Evolutionary conservation across 1,140 invertebrate species (phyloP).

Genomic region (Papilio machaon): DNA sequence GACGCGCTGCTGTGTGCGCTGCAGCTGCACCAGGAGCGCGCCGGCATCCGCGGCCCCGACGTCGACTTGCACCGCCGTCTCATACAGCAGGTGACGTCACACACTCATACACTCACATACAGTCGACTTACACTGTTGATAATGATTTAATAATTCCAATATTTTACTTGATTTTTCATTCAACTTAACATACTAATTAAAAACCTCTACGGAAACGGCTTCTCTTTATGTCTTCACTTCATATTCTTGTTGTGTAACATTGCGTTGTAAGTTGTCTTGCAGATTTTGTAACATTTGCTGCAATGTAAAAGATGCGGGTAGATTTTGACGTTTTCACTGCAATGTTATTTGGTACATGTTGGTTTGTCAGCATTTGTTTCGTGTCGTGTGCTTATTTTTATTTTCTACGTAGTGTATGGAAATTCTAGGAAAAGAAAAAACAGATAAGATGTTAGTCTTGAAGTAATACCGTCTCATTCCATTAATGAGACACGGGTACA

Average conservation of each 20-base stretch:
- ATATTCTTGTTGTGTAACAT: neutral
- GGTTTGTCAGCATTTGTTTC: neutral
- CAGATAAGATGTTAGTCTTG: too few relatives aligned
- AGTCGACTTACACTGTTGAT: neutral
- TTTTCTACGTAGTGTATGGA: neutral
- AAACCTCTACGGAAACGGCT: neutral
- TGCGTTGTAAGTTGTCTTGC: neutral
- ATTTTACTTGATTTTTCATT: too few relatives aligned
- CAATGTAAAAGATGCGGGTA: neutral
- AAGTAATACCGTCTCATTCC: too few relatives aligned
- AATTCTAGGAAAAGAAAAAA: too few relatives aligned
- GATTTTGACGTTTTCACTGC: neutral
- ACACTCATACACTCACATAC: neutral
- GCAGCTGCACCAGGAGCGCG: slow-evolving; percentile 86
- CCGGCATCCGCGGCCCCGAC: slow-evolving; percentile 83
- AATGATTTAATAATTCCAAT: too few relatives aligned
- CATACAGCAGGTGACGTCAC: slow-evolving; percentile 83
- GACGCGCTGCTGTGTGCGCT: slow-evolving; percentile 89
- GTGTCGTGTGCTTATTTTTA: neutral
- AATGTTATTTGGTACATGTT: neutral
- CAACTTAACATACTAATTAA: too few relatives aligned
- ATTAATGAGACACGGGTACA: too few relatives aligned
- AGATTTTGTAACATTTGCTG: neutral
- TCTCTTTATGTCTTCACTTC: neutral
- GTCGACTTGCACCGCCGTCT: slow-evolving; percentile 85